Conservation (phyloP, 2,113 vertebrate genomes). For the Opisthocomus hoazin region DNA sequence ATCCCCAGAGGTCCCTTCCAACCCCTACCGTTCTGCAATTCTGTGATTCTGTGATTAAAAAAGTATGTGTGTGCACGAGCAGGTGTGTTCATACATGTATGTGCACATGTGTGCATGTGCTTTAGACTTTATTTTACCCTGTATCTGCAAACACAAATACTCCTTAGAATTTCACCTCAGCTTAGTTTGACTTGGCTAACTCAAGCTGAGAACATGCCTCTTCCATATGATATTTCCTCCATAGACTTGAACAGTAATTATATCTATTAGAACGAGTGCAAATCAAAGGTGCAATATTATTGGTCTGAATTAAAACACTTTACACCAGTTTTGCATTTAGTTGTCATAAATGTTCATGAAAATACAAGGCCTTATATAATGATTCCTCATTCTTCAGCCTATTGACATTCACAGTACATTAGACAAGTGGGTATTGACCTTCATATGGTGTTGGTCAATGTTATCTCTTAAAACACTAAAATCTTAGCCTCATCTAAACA, state of each 20-base stretch:
- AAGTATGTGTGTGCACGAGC: not conserved
- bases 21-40: too few species aligned
- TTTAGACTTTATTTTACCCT: not conserved
- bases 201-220: not conserved
- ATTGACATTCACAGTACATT: not conserved
- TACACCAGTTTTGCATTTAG: not conserved
- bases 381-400: not conserved
- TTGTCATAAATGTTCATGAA: not conserved
- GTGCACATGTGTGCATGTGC: accelerated
- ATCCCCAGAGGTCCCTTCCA: too few species aligned
- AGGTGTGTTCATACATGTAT: not conserved
- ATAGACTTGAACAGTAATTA: not conserved
- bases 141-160: not conserved
- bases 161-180: not conserved
- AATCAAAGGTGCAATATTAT: not conserved
- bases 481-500: not conserved
- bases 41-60: too few species aligned
- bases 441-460: not conserved
- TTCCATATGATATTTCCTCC: not conserved
- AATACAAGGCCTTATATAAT: not conserved
- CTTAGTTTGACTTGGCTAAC: not conserved
- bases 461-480: not conserved
- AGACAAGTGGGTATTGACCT: not conserved
- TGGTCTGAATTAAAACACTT: not conserved
- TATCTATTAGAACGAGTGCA: not conserved